Evolutionary conservation across 1,140 invertebrate species (phyloP).

Genomic region (Drosophila sechellia): DNA sequence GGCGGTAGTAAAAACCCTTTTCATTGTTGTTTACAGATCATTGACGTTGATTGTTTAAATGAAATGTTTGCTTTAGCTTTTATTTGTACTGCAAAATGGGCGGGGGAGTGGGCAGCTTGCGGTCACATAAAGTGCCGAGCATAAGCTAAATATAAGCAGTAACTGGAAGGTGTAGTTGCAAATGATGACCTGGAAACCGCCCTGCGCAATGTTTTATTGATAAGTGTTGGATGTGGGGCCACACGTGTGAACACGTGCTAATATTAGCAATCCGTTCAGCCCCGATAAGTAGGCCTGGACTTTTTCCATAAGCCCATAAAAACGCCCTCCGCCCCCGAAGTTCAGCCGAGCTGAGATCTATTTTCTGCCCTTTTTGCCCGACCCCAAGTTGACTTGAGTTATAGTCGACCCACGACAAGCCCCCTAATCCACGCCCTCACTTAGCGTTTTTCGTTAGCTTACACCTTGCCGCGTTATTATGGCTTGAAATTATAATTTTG

Average conservation of each 20-base stretch:
- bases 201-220: constrained; percentile 74
- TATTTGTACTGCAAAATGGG: constrained; percentile 60
- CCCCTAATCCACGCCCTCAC: constrained; percentile 39
- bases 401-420: constrained; percentile 22
- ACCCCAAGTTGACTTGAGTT: constrained; percentile 19
- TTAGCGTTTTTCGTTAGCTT: constrained; percentile 48
- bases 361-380: constrained; percentile 25
- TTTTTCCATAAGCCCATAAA: constrained; percentile 33
- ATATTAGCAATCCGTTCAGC: constrained; percentile 30
- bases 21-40: constrained; percentile 83
- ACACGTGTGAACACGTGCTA: constrained; percentile 28
- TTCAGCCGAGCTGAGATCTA: constrained; percentile 23
- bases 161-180: constrained; percentile 22
- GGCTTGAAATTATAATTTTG: constrained; percentile 68
- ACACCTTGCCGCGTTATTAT: constrained; percentile 58
- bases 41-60: constrained; percentile 84
- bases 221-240: constrained; percentile 43
- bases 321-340: background rate
- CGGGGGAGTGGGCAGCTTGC: constrained; percentile 36
- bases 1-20: constrained; percentile 65
- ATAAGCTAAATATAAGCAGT: constrained; percentile 70
- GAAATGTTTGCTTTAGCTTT: constrained; percentile 77
- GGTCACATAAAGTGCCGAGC: constrained; percentile 53
- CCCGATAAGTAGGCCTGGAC: constrained; percentile 3
- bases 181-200: constrained; percentile 46